Conservation (phyloP, 2,888 invertebrate genomes). For the Cancer borealis region DNA sequence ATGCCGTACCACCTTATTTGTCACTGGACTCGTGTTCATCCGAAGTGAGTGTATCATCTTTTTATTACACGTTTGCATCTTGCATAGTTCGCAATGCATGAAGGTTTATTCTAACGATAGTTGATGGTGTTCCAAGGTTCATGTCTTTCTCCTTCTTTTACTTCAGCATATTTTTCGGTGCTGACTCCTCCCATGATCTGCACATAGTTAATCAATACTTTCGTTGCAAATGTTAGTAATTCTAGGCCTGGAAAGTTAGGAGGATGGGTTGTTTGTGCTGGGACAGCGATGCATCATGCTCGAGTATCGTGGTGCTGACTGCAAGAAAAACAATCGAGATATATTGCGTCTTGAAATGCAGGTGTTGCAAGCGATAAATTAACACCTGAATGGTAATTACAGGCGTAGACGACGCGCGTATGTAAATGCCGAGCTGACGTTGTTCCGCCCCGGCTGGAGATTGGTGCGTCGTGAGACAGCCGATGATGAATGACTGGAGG, state of each 20-base stretch:
- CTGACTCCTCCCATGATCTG: not conserved
- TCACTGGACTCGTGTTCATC: not conserved
- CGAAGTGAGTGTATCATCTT: not conserved
- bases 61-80: not conserved
- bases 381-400: conserved; percentile 27
- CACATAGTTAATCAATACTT: not conserved
- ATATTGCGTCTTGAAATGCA: not conserved
- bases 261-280: not conserved
- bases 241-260: not conserved
- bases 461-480: not conserved
- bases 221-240: not conserved
- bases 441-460: not conserved
- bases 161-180: not conserved
- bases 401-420: not conserved
- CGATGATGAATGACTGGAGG: not conserved
- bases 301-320: conserved; percentile 6
- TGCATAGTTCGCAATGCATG: not conserved
- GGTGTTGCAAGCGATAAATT: conserved; percentile 24
- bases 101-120: not conserved
- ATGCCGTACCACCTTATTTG: not conserved
- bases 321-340: conserved; percentile 36
- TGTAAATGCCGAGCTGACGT: not conserved
- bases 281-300: conserved; percentile 31
- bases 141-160: not conserved
- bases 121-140: not conserved